These are phyloP conservation scores for Etia nguti DNA, from an alignment of 2,113 vertebrate genomes.

Conservation along the genomic window DNA sequence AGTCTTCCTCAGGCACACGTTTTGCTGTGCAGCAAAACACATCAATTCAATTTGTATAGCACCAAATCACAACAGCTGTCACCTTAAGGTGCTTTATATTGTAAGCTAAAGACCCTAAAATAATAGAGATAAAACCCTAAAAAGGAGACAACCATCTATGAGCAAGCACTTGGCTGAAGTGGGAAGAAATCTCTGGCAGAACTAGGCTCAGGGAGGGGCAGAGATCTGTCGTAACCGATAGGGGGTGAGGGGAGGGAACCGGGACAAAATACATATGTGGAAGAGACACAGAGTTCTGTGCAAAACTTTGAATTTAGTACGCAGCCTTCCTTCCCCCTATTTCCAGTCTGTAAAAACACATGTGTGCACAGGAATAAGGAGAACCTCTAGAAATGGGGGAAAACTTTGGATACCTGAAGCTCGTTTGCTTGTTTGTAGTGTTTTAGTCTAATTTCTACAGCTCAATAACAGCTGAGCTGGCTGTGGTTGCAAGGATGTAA, in stretches of 20 bases:
- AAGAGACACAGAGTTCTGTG: neutral
- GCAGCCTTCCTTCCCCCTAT: neutral
- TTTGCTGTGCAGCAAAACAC: neutral
- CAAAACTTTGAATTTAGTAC: neutral
- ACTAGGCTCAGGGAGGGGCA: neutral
- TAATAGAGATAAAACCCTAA: neutral
- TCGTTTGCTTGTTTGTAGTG: neutral
- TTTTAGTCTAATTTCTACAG: neutral
- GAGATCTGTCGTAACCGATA: accelerated
- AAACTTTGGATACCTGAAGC: neutral
- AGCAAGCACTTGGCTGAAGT: neutral
- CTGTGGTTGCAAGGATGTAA: neutral
- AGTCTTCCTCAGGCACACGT: neutral
- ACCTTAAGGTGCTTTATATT: neutral
- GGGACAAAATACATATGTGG: neutral
- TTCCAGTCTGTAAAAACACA: neutral
- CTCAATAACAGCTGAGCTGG: neutral
- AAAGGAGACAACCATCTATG: neutral
- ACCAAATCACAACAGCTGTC: neutral
- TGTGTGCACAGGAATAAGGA: neutral
- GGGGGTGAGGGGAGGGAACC: neutral
- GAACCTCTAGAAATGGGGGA: neutral
- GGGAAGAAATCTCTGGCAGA: too few species aligned
- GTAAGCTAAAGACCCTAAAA: neutral
- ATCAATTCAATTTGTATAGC: neutral